Base-by-base conservation (phyloP, 2,888 invertebrate genomes). In the Caenorhabditis auriculariae region DNA sequence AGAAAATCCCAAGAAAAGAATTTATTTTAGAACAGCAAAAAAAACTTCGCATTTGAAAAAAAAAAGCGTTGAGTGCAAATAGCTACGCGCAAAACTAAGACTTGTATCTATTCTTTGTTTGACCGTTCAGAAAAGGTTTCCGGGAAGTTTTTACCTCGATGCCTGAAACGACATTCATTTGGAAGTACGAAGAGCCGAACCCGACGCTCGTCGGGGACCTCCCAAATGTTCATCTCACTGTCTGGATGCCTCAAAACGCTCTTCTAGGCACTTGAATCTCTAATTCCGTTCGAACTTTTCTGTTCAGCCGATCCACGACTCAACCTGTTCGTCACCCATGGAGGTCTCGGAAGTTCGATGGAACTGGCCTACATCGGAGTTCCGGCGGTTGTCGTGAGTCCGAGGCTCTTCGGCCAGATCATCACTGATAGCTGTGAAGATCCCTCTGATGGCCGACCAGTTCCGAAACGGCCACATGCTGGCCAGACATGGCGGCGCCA, bases 361-460 rank as follows among this genome's bases (percentile, higher is more conserved):
- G 63, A 63, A 38, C 47, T 63, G 37, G 63, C 58, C 17, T 59
- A 63, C 45, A 54, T 53, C 26, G 63, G 63, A 24, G 59, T 54
- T 35, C 63, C 58, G 35, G 51, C 63, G 3, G 42, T 63, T 37
- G 53, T 63, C 15, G 50, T 50, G n/a, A 41, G 23, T 50, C n/a
- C n/a, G n/a, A n/a, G n/a, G n/a, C n/a, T n/a, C n/a, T n/a, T n/a
- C n/a, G n/a, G n/a, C n/a, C 37, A 52, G 42, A 29, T 32, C 39
- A 38, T 3, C 23, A 23, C 21, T 19, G 15, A 7, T 29, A 15
- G 9, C 6, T 45, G n/a, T 45, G 17, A 19, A 60, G 60, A 59
- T 65, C 32, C 65, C 65, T 27, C 24, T 65, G 24, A 51, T 58
- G 47, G 60, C 58, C 12, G 65, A 65, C 41, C 65, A 65, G 55